These are phyloP conservation scores for Phania funesta DNA, from an alignment of 2,888 invertebrate genomes.

Conservation along the genomic window DNA sequence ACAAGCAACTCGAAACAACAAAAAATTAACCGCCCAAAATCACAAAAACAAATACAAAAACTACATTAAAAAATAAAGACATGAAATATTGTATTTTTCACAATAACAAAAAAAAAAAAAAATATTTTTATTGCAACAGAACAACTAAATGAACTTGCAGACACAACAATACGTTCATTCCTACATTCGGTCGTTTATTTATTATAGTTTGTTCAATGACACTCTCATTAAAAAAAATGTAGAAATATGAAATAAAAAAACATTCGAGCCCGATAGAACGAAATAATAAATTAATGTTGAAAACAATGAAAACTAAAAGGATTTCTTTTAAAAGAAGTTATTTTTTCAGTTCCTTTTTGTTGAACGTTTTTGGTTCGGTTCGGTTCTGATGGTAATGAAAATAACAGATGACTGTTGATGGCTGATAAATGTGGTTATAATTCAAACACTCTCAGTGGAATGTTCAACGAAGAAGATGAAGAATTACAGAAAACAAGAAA, in stretches of 20 bases:
- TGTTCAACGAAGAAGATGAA: not conserved
- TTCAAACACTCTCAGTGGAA: constrained; percentile 6
- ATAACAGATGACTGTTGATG: not conserved
- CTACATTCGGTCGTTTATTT: constrained; percentile 9
- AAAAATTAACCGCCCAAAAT: not conserved
- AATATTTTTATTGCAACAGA: not conserved
- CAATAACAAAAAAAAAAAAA: not conserved
- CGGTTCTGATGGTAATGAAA: not conserved
- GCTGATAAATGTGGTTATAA: constrained; percentile 1
- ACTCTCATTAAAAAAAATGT: not conserved
- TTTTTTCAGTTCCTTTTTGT: not conserved
- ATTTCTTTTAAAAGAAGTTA: not conserved
- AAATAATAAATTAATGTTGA: constrained; percentile 27
- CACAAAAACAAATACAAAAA: not conserved
- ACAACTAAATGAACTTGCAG: constrained; percentile 12
- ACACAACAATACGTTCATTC: constrained; percentile 21
- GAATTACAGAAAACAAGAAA: not conserved
- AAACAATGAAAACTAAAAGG: constrained; percentile 26
- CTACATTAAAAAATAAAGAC: not conserved
- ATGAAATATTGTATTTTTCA: not conserved
- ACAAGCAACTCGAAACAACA: not conserved
- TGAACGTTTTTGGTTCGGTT: not conserved
- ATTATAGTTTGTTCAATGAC: constrained; percentile 23
- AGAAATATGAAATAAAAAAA: not conserved
- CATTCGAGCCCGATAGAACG: not conserved